Evolutionary conservation across 2,797 vertebrate species (phyloP), one percentile per base, ranked within the genome.

Genomic region (Galagoides demidoff): DNA sequence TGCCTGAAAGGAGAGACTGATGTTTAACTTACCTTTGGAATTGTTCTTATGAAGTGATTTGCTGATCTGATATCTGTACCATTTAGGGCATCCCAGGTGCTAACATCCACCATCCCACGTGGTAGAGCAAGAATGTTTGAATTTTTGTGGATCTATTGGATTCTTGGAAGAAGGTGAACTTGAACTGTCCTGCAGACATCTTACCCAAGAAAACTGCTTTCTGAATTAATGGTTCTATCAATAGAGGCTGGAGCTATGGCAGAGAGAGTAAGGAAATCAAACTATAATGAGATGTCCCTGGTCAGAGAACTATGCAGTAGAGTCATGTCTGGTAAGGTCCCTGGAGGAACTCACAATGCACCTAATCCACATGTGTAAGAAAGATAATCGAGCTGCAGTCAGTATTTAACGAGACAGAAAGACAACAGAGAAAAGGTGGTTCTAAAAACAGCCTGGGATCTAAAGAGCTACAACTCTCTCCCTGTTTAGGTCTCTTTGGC

Each of bases 21-120:
- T 12, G 52, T 68, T 85, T 63, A 7, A 23, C 49, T 71, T 85
- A 6, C 20, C 66, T 74, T 77, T 45, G 7, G 11, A 73, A 89
- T 0, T 77, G 25, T 82, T 82, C 29, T 73, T 59, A 63, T 9
- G 1, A 74, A 87, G 45, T 55, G 13, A 68, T 79, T 82, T 86
- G n/a, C 55, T 77, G 23, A 71, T 52, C n/a, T 85, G 31, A 78
- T 19, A 57, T 27, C 13, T 34, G 5, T 29, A 19, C 37, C 31
- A 63, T 71, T 82, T 59, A 39, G 0, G 19, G n/a, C 23, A 61
- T 19, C 0, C 17, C n/a, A 23, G 20, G 19, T 45, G 29, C 45
- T 20, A 0, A 64, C 22, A 84, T 16, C 25, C 71, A n/a, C 34
- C 1, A 34, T 0, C 7, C 22, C 7, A 9, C 4, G 6, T 16